Percentiles rank a stretch among this genome's conserved stretches.
Evolutionary conservation across 1,140 invertebrate genomes (phyloP).

Genomic region (Drosophila rufa): DNA sequence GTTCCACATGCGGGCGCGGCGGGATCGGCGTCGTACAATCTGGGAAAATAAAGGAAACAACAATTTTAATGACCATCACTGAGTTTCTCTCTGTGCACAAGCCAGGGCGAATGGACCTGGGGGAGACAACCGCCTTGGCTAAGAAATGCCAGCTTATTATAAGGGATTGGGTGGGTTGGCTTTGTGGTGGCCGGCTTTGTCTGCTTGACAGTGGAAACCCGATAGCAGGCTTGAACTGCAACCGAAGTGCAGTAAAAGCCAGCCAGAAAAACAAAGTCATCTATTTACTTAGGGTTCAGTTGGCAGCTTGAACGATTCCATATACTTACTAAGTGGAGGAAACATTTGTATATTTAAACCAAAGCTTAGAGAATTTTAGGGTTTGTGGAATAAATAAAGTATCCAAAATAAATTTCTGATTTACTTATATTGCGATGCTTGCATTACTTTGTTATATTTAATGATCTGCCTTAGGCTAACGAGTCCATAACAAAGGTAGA

Average conservation of each 20-base stretch:
- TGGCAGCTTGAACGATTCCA: background rate
- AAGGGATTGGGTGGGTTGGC: constrained; percentile 39
- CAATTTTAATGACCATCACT: too few relatives aligned
- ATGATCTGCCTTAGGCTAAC: background rate
- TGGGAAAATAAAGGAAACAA: constrained; percentile 5
- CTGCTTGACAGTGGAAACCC: constrained; percentile 44
- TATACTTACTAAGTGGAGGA: background rate
- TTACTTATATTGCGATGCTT: too few relatives aligned
- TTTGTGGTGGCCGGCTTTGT: constrained; percentile 30
- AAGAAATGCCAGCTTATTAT: constrained; percentile 47
- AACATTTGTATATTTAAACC: too few relatives aligned
- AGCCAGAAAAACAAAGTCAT: constrained; percentile 16
- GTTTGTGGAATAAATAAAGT: too few relatives aligned
- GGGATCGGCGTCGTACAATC: constrained; percentile 72
- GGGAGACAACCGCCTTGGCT: constrained; percentile 14
- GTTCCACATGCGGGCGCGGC: constrained; percentile 82
- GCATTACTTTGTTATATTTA: background rate
- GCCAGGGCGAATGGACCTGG: background rate
- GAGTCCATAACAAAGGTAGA: too few relatives aligned
- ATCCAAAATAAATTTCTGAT: too few relatives aligned
- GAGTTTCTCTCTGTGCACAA: constrained; percentile 13
- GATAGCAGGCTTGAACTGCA: constrained; percentile 30
- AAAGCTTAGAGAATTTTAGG: too few relatives aligned
- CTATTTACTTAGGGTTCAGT: constrained; percentile 12
- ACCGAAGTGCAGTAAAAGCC: constrained; percentile 13